phyloP scores from a whole-genome alignment of 2,113 vertebrate genomes.

The Phalacrocorax aristotelis region DNA sequence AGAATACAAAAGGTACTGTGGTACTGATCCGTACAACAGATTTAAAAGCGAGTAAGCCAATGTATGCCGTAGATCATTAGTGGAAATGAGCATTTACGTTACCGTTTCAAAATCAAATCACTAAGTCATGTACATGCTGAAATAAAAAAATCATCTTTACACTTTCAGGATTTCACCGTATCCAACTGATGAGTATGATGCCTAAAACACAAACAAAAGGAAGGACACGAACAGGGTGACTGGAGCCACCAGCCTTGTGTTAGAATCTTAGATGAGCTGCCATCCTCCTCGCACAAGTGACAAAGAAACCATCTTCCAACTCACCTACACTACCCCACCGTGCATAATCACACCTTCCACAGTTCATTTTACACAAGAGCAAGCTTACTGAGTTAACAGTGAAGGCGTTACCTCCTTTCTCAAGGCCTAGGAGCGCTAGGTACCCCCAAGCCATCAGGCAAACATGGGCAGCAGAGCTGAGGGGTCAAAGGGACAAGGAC shows the following conservation, averaged over 20 bases:
- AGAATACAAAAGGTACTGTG: not conserved
- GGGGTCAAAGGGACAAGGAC: not conserved
- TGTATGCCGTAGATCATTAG: not conserved
- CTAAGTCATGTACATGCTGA: not conserved
- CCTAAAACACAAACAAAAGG: not conserved
- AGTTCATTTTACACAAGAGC: not conserved
- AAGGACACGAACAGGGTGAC: accelerated
- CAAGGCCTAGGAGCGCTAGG: accelerated
- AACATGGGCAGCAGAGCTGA: not conserved
- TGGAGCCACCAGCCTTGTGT: not conserved
- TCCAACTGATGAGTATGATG: not conserved
- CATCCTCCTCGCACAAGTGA: not conserved
- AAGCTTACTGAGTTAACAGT: not conserved
- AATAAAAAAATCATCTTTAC: not conserved
- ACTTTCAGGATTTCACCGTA: not conserved
- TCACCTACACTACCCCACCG: not conserved
- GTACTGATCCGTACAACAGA: not conserved
- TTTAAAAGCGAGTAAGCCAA: not conserved
- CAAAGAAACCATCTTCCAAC: not conserved
- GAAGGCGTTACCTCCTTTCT: not conserved
- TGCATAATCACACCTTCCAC: not conserved
- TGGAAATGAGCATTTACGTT: not conserved
- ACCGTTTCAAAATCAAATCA: not conserved
- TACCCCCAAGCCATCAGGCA: not conserved
- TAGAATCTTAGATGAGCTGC: not conserved